Evolutionary conservation across 1,140 invertebrate species (phyloP).

Genomic region (Zaprionus gabonicus): DNA sequence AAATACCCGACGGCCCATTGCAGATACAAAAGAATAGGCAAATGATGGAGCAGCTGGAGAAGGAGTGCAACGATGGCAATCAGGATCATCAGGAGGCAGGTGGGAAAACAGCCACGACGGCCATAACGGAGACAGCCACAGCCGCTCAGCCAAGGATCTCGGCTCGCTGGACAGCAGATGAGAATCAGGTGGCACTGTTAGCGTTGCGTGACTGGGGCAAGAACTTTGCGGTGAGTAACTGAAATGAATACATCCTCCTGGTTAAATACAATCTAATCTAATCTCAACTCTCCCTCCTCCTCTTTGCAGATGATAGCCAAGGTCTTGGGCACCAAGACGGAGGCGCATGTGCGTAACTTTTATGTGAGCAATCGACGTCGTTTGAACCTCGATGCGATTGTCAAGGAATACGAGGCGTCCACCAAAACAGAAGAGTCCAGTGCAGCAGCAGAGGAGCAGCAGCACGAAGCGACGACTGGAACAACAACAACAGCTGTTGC

Average conservation of each 20-base stretch:
- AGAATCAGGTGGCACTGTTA: slow-evolving; percentile 95
- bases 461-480: slow-evolving; percentile 18
- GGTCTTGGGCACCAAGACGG: slow-evolving; percentile 97
- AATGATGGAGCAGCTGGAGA: slow-evolving; percentile 93
- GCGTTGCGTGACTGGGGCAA: slow-evolving; percentile 97
- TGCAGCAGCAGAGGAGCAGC: slow-evolving; percentile 35
- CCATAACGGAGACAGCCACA: slow-evolving; percentile 84
- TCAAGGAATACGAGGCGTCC: slow-evolving; percentile 93
- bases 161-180: slow-evolving; percentile 96
- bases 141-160: slow-evolving; percentile 89
- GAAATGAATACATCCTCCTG: background rate
- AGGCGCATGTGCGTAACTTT: slow-evolving; percentile 95
- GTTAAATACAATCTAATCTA: background rate
- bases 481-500: background rate
- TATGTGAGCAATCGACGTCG: slow-evolving; percentile 95
- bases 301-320: slow-evolving; percentile 92
- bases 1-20: slow-evolving; percentile 59
- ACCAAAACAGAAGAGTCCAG: slow-evolving; percentile 51
- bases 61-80: slow-evolving; percentile 72
- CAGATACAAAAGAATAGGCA: slow-evolving; percentile 98
- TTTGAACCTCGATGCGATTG: slow-evolving; percentile 95
- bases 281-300: background rate
- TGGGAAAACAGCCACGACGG: slow-evolving; percentile 85
- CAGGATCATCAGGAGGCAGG: slow-evolving; percentile 32
- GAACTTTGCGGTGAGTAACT: slow-evolving; percentile 90